These are phyloP conservation scores for Thinocorus orbignyianus DNA, from an alignment of 2,113 vertebrate species.

Conservation along the genomic window DNA sequence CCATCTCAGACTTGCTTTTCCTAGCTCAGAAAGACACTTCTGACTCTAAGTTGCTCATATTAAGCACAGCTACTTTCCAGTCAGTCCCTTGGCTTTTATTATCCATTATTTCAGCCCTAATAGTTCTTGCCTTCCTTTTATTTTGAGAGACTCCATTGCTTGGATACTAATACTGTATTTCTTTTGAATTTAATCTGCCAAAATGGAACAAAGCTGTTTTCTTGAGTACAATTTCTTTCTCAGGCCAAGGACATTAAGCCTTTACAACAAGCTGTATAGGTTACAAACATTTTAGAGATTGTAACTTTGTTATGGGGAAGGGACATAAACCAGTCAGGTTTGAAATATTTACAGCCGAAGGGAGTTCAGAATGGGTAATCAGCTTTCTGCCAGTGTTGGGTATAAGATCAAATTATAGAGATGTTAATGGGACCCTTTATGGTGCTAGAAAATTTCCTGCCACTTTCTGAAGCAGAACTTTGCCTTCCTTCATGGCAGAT, in stretches of 20 bases:
- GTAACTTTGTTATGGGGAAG: constrained; percentile 55
- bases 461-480: not conserved
- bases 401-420: constrained; percentile 48
- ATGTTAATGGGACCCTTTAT: constrained; percentile 24
- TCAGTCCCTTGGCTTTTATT: constrained; percentile 1
- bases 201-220: constrained; percentile 29
- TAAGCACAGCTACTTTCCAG: not conserved
- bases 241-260: not conserved
- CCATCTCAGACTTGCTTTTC: not conserved
- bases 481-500: not conserved
- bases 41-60: not conserved
- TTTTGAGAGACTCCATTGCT: constrained; percentile 16
- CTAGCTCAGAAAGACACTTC: not conserved
- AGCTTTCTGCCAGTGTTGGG: constrained; percentile 21
- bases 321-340: constrained; percentile 34
- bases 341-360: constrained; percentile 63
- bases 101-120: not conserved
- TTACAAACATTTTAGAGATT: constrained; percentile 43
- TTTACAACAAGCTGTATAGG: constrained; percentile 17
- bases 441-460: constrained; percentile 15
- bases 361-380: constrained; percentile 35
- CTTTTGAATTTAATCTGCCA: constrained; percentile 45
- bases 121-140: constrained; percentile 1
- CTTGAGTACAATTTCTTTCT: constrained; percentile 23
- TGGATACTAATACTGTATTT: constrained; percentile 24